Percentiles rank a stretch among this genome's conserved stretches.
Conservation (phyloP, 2,113 vertebrate species). For the Canis aureus region DNA sequence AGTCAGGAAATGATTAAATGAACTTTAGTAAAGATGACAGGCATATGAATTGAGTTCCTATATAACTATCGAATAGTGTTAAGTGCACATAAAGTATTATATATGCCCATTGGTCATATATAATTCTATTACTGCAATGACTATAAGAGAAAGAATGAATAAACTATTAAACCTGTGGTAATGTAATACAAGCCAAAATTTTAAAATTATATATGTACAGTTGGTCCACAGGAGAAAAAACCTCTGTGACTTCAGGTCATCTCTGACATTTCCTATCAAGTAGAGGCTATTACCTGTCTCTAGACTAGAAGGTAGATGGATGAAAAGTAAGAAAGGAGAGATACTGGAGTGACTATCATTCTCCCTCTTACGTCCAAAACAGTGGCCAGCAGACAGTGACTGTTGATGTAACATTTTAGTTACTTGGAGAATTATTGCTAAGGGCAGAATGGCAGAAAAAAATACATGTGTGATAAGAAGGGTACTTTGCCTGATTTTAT, state of each 20-base stretch:
- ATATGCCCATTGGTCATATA: neutral
- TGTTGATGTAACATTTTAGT: neutral
- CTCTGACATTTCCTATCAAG: conserved; percentile 6
- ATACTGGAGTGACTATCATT: neutral
- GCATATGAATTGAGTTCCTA: conserved; percentile 13
- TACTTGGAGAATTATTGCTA: neutral
- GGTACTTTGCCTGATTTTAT: neutral
- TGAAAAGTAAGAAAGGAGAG: conserved; percentile 8
- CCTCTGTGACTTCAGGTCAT: conserved; percentile 11
- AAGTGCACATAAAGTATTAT: neutral
- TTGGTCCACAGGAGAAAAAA: neutral
- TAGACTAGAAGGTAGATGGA: neutral
- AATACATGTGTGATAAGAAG: neutral
- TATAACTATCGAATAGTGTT: conserved; percentile 5
- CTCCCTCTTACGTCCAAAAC: neutral
- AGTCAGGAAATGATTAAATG: conserved; percentile 25
- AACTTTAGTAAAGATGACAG: conserved; percentile 19
- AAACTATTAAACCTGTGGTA: neutral
- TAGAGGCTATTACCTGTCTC: neutral
- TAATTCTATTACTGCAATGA: neutral
- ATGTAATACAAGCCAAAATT: neutral
- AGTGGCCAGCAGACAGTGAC: neutral
- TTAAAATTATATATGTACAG: neutral
- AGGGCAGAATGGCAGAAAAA: neutral
- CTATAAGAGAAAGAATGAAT: conserved; percentile 25